Percentiles rank a stretch among this genome's conserved stretches.
These are phyloP conservation scores for Conistra vaccinii DNA, from an alignment of 2,888 invertebrate species.

Conservation along the genomic window DNA sequence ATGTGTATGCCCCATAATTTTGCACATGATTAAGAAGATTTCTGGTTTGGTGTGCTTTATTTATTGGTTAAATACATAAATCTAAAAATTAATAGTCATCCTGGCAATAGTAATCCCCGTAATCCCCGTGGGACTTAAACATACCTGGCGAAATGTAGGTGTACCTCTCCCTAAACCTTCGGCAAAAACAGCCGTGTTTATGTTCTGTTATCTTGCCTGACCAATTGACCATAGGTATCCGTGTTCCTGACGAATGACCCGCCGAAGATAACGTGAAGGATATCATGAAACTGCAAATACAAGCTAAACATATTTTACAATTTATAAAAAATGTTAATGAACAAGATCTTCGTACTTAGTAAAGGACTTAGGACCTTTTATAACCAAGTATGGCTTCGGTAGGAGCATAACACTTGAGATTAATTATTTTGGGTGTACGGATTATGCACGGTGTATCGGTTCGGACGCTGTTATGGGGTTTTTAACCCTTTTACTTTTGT, in stretches of 20 bases:
- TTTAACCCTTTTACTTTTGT: constrained; percentile 71
- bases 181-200: not conserved
- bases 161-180: not conserved
- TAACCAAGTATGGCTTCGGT: constrained; percentile 56
- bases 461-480: constrained; percentile 68
- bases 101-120: too few relatives aligned
- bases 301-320: constrained; percentile 10
- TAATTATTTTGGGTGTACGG: constrained; percentile 76
- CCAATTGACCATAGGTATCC: too few relatives aligned
- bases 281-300: not conserved
- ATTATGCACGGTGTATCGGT: constrained; percentile 72
- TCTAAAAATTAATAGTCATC: not conserved
- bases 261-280: not conserved
- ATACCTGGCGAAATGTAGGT: not conserved
- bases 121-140: not conserved
- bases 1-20: not conserved
- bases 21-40: not conserved
- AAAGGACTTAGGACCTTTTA: constrained; percentile 20
- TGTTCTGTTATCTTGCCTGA: not conserved
- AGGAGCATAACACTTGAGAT: constrained; percentile 71
- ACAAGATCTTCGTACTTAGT: not conserved
- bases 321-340: not conserved
- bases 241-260: not conserved
- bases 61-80: not conserved
- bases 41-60: not conserved